A percentile compares a stretch with the other conserved stretches of the same genome.
These are phyloP conservation scores for Brachionus plicatilis DNA, from an alignment of 1,140 invertebrate genomes.

Conservation along the genomic window DNA sequence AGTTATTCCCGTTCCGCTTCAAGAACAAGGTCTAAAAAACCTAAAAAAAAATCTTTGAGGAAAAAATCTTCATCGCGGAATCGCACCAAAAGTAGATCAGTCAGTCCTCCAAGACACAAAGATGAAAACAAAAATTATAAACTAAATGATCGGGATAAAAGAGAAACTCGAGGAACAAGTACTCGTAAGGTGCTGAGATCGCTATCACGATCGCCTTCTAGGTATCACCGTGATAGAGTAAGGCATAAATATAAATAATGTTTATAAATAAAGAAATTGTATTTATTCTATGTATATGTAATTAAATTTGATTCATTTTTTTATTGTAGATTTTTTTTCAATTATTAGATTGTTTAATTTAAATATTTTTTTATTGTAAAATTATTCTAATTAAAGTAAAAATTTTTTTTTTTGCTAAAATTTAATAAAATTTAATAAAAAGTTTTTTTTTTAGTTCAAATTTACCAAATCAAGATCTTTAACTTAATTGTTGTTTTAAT, in stretches of 20 bases:
- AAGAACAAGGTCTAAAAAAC: not conserved
- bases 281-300: not conserved
- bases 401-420: too few relatives aligned
- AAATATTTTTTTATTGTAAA: not conserved
- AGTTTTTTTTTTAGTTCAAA: too few relatives aligned
- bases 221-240: not conserved
- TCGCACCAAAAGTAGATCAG: not conserved
- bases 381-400: too few relatives aligned
- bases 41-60: not conserved
- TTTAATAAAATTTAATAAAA: too few relatives aligned
- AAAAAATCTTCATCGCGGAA: not conserved
- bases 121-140: not conserved
- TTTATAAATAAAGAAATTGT: not conserved
- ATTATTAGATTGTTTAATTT: not conserved
- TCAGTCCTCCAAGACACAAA: not conserved
- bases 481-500: too few relatives aligned
- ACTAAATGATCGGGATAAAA: not conserved
- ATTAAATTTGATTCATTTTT: not conserved
- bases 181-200: not conserved
- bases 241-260: constrained; percentile 1
- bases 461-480: too few relatives aligned
- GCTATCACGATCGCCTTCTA: not conserved
- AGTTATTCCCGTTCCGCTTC: not conserved
- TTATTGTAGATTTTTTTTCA: not conserved
- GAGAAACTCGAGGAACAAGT: not conserved